Conservation (phyloP, 2,888 invertebrate species). For the Poecilobothrus nobilitatus region DNA sequence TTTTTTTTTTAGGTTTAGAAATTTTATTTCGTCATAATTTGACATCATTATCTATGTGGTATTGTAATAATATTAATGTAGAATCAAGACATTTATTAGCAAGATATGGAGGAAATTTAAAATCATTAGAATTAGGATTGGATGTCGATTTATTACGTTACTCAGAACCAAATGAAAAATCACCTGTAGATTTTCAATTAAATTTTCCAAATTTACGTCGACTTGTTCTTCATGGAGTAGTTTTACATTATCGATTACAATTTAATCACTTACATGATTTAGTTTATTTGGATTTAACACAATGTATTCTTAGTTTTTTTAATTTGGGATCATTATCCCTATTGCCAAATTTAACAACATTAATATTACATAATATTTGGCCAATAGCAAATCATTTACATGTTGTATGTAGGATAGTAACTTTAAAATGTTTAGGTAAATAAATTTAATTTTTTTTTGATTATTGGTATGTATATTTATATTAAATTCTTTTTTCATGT, state of each 20-base stretch:
- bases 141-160: slow-evolving; percentile 53
- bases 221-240: slow-evolving; percentile 41
- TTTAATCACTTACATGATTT: slow-evolving; percentile 38
- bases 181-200: slow-evolving; percentile 54
- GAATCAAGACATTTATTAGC: slow-evolving; percentile 59
- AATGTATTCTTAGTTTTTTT: slow-evolving; percentile 41
- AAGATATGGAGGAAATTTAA: slow-evolving; percentile 57
- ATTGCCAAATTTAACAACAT: slow-evolving; percentile 59
- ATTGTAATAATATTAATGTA: slow-evolving; percentile 60
- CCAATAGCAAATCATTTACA: slow-evolving; percentile 49
- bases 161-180: slow-evolving; percentile 45
- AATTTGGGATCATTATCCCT: slow-evolving; percentile 46
- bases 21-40: slow-evolving; percentile 66
- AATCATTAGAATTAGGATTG: slow-evolving; percentile 62
- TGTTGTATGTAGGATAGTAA: slow-evolving; percentile 51
- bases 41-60: slow-evolving; percentile 62
- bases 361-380: slow-evolving; percentile 75
- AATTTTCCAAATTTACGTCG: slow-evolving; percentile 41
- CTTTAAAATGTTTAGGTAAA: slow-evolving; percentile 53
- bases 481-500: too few species aligned
- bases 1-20: slow-evolving; percentile 43
- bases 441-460: too few species aligned
- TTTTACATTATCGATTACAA: slow-evolving; percentile 38
- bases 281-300: slow-evolving; percentile 40
- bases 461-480: too few species aligned